A percentile compares a stretch with the other conserved stretches of the same genome.
Conservation (phyloP, 2,113 vertebrate genomes). For the Syngnathus scovelli region DNA sequence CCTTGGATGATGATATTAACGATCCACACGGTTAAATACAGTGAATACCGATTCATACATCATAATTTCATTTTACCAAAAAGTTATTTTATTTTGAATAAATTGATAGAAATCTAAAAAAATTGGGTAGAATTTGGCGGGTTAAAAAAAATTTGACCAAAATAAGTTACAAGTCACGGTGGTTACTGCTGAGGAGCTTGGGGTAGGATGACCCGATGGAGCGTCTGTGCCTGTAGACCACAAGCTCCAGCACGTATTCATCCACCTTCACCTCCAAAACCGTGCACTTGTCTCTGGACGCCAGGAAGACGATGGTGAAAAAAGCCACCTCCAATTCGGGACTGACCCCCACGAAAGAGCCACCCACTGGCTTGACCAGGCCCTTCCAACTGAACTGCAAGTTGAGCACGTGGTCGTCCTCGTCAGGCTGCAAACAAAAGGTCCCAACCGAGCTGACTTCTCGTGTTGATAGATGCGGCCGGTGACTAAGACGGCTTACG, state of each 20-base stretch:
- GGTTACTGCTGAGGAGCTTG: slow-evolving; percentile 74
- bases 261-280: slow-evolving; percentile 71
- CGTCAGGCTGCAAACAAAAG: slow-evolving; percentile 69
- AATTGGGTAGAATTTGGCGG: no score
- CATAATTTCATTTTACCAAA: no score
- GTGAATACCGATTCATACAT: no score
- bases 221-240: slow-evolving; percentile 70
- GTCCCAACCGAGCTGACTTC: neutral
- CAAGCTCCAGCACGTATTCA: slow-evolving; percentile 76
- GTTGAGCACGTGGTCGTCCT: slow-evolving; percentile 79
- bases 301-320: slow-evolving; percentile 80
- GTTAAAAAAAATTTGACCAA: no score
- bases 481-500: slow-evolving; percentile 50
- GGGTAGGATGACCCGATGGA: slow-evolving; percentile 80
- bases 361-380: slow-evolving; percentile 73
- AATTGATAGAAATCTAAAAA: no score
- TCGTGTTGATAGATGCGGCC: neutral
- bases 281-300: slow-evolving; percentile 67
- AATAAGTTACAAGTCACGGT: slow-evolving; percentile 50
- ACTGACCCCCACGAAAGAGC: slow-evolving; percentile 80
- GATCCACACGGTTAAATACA: no score
- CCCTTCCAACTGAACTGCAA: slow-evolving; percentile 87
- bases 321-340: slow-evolving; percentile 80
- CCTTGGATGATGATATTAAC: no score
- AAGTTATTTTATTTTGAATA: no score